These are phyloP conservation scores for Iguana delicatissima DNA, from an alignment of 2,797 vertebrate species.

Conservation along the genomic window DNA sequence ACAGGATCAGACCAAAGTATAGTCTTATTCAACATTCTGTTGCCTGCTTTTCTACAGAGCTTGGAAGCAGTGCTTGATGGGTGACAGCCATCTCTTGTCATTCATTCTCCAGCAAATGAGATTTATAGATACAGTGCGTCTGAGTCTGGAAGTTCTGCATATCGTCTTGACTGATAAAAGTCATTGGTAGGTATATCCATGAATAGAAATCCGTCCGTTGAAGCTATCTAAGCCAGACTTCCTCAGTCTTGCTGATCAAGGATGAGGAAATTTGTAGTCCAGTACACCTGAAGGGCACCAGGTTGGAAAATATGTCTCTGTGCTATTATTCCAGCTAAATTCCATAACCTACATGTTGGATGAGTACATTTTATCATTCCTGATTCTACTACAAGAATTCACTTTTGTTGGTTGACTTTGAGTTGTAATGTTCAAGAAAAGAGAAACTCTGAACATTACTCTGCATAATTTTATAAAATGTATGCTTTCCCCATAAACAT, in stretches of 20 bases:
- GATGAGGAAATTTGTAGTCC: background rate
- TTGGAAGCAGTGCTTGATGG: background rate
- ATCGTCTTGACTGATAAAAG: background rate
- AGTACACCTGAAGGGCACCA: background rate
- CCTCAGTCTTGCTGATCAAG: background rate
- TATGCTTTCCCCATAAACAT: background rate
- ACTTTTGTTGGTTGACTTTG: background rate
- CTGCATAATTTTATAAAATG: background rate
- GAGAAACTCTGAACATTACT: background rate
- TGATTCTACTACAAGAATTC: background rate
- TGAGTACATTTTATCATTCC: background rate
- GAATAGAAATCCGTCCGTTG: background rate
- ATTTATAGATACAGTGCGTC: background rate
- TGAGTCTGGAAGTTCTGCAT: background rate
- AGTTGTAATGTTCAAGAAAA: background rate
- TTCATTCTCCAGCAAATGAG: background rate
- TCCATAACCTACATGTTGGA: background rate
- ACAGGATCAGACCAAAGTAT: background rate
- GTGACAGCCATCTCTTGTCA: background rate
- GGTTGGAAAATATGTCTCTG: background rate
- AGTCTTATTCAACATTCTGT: background rate
- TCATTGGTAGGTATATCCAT: background rate
- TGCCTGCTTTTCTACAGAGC: background rate
- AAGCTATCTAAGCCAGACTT: background rate
- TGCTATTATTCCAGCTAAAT: background rate